Percentiles rank a stretch among this genome's conserved stretches.
phyloP scores from a whole-genome alignment of 1,140 invertebrate genomes.

The Olivierus martensii region DNA sequence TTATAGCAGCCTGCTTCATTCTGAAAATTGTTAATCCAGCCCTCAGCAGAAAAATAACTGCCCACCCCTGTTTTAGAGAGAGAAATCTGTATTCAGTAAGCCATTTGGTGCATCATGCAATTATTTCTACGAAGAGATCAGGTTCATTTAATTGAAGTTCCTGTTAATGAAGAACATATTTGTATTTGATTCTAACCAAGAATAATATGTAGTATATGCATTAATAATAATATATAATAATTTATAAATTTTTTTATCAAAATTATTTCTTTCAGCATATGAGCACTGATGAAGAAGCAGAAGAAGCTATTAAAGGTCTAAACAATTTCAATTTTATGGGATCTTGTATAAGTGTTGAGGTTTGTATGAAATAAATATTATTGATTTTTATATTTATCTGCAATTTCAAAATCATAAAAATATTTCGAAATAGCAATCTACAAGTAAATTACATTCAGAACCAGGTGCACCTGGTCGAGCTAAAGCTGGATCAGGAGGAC shows the following conservation, averaged over 20 bases:
- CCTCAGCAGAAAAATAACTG: too few species aligned
- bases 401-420: background rate
- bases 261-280: slow-evolving; percentile 36
- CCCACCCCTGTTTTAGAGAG: too few species aligned
- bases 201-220: too few species aligned
- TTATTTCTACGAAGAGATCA: too few species aligned
- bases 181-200: too few species aligned
- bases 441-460: slow-evolving; percentile 17
- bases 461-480: slow-evolving; percentile 17
- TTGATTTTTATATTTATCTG: background rate
- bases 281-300: slow-evolving; percentile 50
- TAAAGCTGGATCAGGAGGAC: slow-evolving; percentile 3
- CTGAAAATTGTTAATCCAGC: too few species aligned
- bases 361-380: slow-evolving; percentile 23
- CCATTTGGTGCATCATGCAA: too few species aligned
- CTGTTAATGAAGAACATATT: too few species aligned
- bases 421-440: slow-evolving; percentile 10
- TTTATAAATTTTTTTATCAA: background rate
- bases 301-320: slow-evolving; percentile 47
- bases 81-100: too few species aligned
- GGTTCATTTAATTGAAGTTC: too few species aligned
- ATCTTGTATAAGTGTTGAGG: slow-evolving; percentile 52
- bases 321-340: slow-evolving; percentile 56
- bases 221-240: too few species aligned
- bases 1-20: too few species aligned